phyloP scores from a whole-genome alignment of 2,113 vertebrate species.

The Scytalopus superciliaris region DNA sequence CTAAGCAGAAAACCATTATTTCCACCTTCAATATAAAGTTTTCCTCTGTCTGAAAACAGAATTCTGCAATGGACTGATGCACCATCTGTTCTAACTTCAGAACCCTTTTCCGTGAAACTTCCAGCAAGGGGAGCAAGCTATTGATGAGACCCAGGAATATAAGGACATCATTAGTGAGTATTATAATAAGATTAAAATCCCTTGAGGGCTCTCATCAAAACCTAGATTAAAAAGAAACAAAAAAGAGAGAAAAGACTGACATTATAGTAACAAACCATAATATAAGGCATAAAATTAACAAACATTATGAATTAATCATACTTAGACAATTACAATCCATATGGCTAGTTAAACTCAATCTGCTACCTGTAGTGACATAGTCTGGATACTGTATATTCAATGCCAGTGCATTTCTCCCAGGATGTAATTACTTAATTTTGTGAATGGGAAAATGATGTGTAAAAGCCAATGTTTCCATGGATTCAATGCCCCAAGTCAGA shows the following conservation, averaged over 20 bases:
- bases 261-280: constrained; percentile 92
- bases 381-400: constrained; percentile 51
- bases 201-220: constrained; percentile 79
- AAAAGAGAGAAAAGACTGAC: constrained; percentile 53
- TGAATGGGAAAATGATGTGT: constrained; percentile 71
- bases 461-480: constrained; percentile 56
- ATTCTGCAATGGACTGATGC: constrained; percentile 74
- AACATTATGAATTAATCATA: constrained; percentile 95
- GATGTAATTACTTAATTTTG: constrained; percentile 72
- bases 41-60: constrained; percentile 83
- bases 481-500: constrained; percentile 28
- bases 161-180: constrained; percentile 79
- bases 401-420: constrained; percentile 42
- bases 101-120: constrained; percentile 78
- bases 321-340: constrained; percentile 93
- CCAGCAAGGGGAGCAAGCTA: constrained; percentile 79
- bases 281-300: constrained; percentile 93
- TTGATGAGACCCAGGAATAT: constrained; percentile 81
- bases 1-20: constrained; percentile 84
- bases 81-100: constrained; percentile 83
- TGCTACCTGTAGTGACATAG: constrained; percentile 80
- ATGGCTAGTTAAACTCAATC: constrained; percentile 99
- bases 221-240: constrained; percentile 60
- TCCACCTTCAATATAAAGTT: constrained; percentile 89
- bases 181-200: constrained; percentile 85